Evolutionary conservation across 2,888 invertebrate species (phyloP).

Genomic region (Hemicrepidius hirtus): DNA sequence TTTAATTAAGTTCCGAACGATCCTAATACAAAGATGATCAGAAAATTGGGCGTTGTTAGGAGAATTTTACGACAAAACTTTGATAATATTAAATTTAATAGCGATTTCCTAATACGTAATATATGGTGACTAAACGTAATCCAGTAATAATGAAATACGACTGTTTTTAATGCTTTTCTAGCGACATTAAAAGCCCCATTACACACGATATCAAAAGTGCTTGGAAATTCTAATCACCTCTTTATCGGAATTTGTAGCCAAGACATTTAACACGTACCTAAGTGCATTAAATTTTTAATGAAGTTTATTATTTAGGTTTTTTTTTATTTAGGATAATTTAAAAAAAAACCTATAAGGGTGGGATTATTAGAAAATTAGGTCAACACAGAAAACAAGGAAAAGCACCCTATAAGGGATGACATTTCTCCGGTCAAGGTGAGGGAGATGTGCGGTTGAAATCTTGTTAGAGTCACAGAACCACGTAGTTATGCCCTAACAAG

Average conservation of each 20-base stretch:
- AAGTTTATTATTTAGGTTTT: neutral
- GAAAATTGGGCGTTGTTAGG: neutral
- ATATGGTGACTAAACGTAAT: slow-evolving; percentile 12
- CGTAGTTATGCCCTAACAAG: slow-evolving; percentile 42
- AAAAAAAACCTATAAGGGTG: neutral
- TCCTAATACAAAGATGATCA: neutral
- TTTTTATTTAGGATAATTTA: no score
- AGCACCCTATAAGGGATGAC: slow-evolving; percentile 1
- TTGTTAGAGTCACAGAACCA: slow-evolving; percentile 40
- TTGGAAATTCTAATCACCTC: slow-evolving; percentile 27
- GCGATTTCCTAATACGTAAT: slow-evolving; percentile 19
- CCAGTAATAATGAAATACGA: slow-evolving; percentile 31
- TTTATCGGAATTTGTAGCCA: slow-evolving; percentile 25
- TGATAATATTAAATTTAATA: slow-evolving; percentile 11
- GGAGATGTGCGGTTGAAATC: slow-evolving; percentile 27
- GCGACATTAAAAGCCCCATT: slow-evolving; percentile 30
- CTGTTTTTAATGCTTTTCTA: slow-evolving; percentile 24
- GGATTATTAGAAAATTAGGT: neutral
- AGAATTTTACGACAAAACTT: slow-evolving; percentile 20
- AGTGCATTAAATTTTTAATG: slow-evolving; percentile 16
- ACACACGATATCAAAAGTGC: slow-evolving; percentile 24
- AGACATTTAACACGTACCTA: neutral
- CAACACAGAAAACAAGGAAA: neutral
- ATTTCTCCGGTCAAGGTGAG: slow-evolving; percentile 25
- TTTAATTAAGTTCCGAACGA: no score